A percentile compares a stretch with the other conserved stretches of the same genome.
phyloP scores from a whole-genome alignment of 1,140 invertebrate species.

The Delia radicum region DNA sequence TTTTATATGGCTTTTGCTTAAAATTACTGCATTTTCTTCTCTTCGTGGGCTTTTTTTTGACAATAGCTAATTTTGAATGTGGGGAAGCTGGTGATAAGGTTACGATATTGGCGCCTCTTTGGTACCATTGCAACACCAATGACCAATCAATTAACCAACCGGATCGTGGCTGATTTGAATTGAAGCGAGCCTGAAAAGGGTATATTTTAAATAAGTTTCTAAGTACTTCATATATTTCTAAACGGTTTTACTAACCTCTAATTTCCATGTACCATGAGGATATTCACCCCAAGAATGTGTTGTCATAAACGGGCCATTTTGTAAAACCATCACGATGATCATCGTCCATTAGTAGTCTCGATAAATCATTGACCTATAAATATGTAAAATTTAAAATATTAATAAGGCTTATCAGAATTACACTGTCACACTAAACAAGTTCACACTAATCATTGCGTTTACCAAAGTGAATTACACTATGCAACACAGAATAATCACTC shows the following conservation, averaged over 20 bases:
- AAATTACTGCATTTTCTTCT: slow-evolving; percentile 52
- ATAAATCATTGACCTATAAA: slow-evolving; percentile 96
- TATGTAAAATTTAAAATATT: too few species aligned
- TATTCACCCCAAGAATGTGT: slow-evolving; percentile 99
- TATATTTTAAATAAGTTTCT: neutral
- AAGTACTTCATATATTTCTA: neutral
- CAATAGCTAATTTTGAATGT: slow-evolving; percentile 92
- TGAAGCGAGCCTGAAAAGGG: slow-evolving; percentile 71
- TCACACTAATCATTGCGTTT: too few species aligned
- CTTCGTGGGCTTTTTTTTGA: slow-evolving; percentile 94
- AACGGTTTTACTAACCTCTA: slow-evolving; percentile 79
- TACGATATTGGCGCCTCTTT: slow-evolving; percentile 89
- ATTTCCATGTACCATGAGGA: slow-evolving; percentile 89
- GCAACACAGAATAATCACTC: too few species aligned
- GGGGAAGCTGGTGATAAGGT: slow-evolving; percentile 82
- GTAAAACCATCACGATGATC: slow-evolving; percentile 96
- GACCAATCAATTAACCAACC: slow-evolving; percentile 96
- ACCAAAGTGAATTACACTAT: too few species aligned
- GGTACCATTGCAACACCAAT: slow-evolving; percentile 95
- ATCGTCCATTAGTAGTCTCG: slow-evolving; percentile 91
- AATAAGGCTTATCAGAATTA: too few species aligned
- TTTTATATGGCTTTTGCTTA: neutral
- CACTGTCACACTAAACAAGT: neutral
- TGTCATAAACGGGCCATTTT: slow-evolving; percentile 99
- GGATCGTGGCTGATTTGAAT: slow-evolving; percentile 68